These are phyloP conservation scores for Drosophila sproati DNA, from an alignment of 1,140 invertebrate genomes.

Conservation along the genomic window DNA sequence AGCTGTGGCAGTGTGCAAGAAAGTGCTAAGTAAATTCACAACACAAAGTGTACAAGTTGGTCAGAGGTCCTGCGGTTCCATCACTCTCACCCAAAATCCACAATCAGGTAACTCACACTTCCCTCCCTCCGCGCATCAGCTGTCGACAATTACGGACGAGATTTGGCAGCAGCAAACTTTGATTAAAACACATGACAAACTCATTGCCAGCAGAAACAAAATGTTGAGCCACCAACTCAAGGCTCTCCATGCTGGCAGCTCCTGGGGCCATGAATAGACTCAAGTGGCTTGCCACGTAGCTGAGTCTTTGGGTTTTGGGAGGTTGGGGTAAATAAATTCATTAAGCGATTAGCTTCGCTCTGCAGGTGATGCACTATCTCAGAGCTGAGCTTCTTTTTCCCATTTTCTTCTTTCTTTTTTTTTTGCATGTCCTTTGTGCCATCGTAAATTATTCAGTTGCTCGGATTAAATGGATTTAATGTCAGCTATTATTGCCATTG, in stretches of 20 bases:
- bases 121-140: background rate
- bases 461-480: conserved; percentile 68
- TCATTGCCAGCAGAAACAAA: conserved; percentile 25
- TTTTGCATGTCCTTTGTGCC: conserved; percentile 37
- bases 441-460: conserved; percentile 60
- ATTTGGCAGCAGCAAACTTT: conserved; percentile 75
- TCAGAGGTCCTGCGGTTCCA: conserved; percentile 40
- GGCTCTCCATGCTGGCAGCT: background rate
- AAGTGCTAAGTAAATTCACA: conserved; percentile 79
- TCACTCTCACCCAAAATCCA: conserved; percentile 46
- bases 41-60: conserved; percentile 61
- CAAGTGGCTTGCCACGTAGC: conserved; percentile 68
- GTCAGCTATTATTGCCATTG: conserved; percentile 45
- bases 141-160: conserved; percentile 44
- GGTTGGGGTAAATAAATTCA: conserved; percentile 69
- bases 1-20: conserved; percentile 59
- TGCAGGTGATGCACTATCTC: conserved; percentile 45
- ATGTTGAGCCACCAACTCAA: conserved; percentile 25
- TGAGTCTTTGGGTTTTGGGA: conserved; percentile 25
- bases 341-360: conserved; percentile 68
- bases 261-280: conserved; percentile 27
- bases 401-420: too few species aligned
- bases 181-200: conserved; percentile 76
- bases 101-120: conserved; percentile 24
- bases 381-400: background rate